Conservation (phyloP, 2,888 invertebrate genomes). For the Pammene fasciana region DNA sequence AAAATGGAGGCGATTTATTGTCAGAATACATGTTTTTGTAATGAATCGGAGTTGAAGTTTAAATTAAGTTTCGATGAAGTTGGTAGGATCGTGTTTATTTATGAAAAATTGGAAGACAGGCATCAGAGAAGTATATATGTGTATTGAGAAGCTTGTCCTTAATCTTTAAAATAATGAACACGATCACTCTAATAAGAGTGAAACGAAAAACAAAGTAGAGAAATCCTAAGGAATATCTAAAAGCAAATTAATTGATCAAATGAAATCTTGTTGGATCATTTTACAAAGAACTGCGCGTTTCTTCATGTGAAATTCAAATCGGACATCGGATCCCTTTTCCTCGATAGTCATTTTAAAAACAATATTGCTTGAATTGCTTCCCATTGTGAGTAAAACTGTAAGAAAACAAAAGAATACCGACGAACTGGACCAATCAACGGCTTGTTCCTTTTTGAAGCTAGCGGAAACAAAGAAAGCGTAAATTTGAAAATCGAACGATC, state of each 20-base stretch:
- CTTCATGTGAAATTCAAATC: neutral
- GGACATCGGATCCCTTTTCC: neutral
- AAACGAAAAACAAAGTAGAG: too few relatives aligned
- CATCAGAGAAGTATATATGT: too few relatives aligned
- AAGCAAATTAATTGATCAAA: too few relatives aligned
- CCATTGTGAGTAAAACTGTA: constrained; percentile 18
- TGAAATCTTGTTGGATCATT: too few relatives aligned
- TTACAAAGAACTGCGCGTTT: neutral
- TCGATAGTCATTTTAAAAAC: neutral
- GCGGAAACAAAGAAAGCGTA: constrained; percentile 27
- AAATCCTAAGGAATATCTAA: too few relatives aligned
- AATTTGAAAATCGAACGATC: constrained; percentile 37
- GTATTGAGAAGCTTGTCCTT: too few relatives aligned
- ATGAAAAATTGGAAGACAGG: too few relatives aligned
- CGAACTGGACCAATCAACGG: constrained; percentile 22
- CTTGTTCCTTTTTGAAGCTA: constrained; percentile 28
- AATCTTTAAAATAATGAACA: too few relatives aligned
- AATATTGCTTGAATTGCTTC: constrained; percentile 11
- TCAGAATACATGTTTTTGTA: constrained; percentile 36
- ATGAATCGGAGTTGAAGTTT: constrained; percentile 14
- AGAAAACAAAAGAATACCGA: constrained; percentile 26
- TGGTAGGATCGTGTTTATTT: neutral
- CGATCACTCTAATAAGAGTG: too few relatives aligned
- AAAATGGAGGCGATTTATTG: constrained; percentile 36
- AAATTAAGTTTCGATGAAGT: constrained; percentile 17